Evolutionary conservation across 1,140 invertebrate genomes (phyloP), one percentile per base, ranked within the genome.

Genomic region (Diploscapter pachys): DNA sequence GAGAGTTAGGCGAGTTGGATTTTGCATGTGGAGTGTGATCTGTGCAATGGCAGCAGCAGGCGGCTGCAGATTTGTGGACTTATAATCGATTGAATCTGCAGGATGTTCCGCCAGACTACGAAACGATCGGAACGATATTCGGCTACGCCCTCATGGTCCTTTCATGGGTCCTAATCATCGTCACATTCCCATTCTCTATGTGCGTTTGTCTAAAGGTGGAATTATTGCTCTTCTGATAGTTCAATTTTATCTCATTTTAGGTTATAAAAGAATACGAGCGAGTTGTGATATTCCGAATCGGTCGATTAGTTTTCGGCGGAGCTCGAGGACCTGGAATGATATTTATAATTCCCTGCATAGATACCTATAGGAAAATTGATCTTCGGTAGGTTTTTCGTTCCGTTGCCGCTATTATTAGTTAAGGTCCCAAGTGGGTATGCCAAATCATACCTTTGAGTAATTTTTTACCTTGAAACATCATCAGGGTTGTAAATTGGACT

Each of bases 321-420:
- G 83, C 82, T 50, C 82, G 82, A 66, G 85, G 85, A 31, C 85
- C 81, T 81, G 87, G 87, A 67, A 81, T 88, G 77, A 95, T 96
- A 83, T 95, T 95, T 84, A 90, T 95, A 5, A 88, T 95, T 63
- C 93, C 93, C 2, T 96, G 93, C 84, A 91, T 96, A 73, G 94
- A 96, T 83, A 92, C 91, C 52, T 95, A 94, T 82, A 90, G 91
- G 61, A 93, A 92, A 86, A 92, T 93, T 57, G 83, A 85, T 75
- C 80, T 85, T 79, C 63, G 82, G 81, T 79, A 59, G 51, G 56
- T 71, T 71, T 71, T 13, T 69, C 67, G 9, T 71, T 68, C 13
- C 57, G 11, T 31, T 31, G 31, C 31, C 31, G 31, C 31, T 31
- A 31, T 31, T 31, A 31, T 31, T 31, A 31, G 31, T 31, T 31